Evolutionary conservation across 2,113 vertebrate genomes (phyloP).

Genomic region (Micronycteris hirsuta): DNA sequence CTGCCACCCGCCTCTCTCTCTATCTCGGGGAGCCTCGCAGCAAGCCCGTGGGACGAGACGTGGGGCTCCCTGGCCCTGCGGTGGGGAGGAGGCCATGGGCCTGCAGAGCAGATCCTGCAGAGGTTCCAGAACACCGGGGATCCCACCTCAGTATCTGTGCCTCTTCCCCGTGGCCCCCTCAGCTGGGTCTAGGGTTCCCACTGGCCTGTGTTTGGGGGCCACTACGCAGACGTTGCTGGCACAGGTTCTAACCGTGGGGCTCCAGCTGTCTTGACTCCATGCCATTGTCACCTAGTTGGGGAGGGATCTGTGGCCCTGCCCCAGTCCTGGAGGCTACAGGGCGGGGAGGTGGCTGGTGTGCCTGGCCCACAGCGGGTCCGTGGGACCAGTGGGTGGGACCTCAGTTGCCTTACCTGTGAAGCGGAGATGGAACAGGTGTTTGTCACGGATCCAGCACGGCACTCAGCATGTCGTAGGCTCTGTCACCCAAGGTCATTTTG

Average conservation of each 20-base stretch:
- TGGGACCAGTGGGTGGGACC: rapidly evolving
- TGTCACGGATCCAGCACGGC: not conserved
- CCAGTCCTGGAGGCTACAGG: not conserved
- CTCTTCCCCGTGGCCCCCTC: not conserved
- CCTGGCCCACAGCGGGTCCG: not conserved
- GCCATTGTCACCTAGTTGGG: not conserved
- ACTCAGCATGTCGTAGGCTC: not conserved
- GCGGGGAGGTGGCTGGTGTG: not conserved
- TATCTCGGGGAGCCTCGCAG: no score
- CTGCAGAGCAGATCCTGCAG: not conserved
- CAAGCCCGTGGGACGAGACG: not conserved
- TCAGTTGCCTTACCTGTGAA: no score
- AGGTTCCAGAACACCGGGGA: not conserved
- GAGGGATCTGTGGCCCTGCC: no score
- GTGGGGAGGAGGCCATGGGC: not conserved
- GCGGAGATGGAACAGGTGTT: no score
- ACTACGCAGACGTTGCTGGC: not conserved
- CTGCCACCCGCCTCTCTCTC: rapidly evolving
- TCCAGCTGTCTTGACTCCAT: not conserved
- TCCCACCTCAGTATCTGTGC: not conserved
- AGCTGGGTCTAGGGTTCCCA: rapidly evolving
- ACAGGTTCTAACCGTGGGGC: not conserved
- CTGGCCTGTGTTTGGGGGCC: not conserved
- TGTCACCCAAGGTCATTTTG: no score
- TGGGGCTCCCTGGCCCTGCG: not conserved